Evolutionary conservation across 30 jellyfish, hydroid and myxozoan genomes (phyloP).

Genomic region (Turritopsis dohrnii): DNA sequence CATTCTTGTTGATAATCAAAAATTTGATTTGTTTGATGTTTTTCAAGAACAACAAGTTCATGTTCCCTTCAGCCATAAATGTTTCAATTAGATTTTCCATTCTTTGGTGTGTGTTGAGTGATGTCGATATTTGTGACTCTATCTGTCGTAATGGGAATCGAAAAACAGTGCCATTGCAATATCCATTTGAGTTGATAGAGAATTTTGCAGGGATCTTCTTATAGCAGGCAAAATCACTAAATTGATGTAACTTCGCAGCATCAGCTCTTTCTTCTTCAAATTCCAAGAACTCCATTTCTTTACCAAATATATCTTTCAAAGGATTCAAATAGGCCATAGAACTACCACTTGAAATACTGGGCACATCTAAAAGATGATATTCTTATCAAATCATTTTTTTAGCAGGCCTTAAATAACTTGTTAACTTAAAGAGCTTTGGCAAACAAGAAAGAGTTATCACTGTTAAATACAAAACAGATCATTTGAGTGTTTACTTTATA

Average conservation of each 20-base stretch:
- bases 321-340: constrained; percentile 44
- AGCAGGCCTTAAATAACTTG: background rate
- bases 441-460: background rate
- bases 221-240: constrained; percentile 21
- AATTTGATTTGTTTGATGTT: constrained; percentile 40
- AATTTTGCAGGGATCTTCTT: constrained; percentile 8
- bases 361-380: constrained; percentile 42
- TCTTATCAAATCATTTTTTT: background rate
- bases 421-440: background rate
- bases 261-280: constrained; percentile 8
- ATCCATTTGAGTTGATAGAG: constrained; percentile 17
- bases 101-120: constrained; percentile 26
- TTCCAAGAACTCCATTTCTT: constrained; percentile 10
- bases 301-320: constrained; percentile 32
- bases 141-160: constrained; percentile 46
- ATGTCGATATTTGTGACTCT: constrained; percentile 49
- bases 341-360: constrained; percentile 42
- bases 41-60: constrained; percentile 49
- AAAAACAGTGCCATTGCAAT: constrained; percentile 55
- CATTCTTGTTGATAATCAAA: constrained; percentile 21
- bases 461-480: no score
- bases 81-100: constrained; percentile 30
- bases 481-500: no score
- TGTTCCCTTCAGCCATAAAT: constrained; percentile 47
- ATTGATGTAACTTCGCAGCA: background rate